A percentile compares a stretch with the other conserved stretches of the same genome.
Evolutionary conservation across 1,140 invertebrate genomes (phyloP).

Genomic region (Oryzaephilus surinamensis): DNA sequence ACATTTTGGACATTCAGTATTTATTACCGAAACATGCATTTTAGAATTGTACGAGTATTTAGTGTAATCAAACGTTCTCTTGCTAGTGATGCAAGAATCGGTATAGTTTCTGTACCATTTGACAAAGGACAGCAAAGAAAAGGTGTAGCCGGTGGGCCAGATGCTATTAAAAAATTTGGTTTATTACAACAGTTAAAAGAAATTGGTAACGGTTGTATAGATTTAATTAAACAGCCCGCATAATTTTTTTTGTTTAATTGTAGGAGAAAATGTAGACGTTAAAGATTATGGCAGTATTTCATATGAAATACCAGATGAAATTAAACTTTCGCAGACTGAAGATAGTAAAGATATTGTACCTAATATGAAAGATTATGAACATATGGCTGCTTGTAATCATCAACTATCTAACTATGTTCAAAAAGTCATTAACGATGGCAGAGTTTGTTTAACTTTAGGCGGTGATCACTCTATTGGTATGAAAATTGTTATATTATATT

Average conservation of each 20-base stretch:
- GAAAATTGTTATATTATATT: background rate
- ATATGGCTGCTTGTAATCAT: conserved; percentile 52
- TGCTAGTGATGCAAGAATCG: conserved; percentile 43
- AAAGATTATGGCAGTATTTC: conserved; percentile 62
- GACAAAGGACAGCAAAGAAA: conserved; percentile 57
- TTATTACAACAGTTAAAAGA: conserved; percentile 37
- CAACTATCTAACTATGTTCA: conserved; percentile 51
- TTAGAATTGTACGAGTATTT: conserved; percentile 1
- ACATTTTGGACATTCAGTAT: no score
- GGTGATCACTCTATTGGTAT: conserved; percentile 83
- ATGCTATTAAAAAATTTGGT: conserved; percentile 42
- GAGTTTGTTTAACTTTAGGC: conserved; percentile 58
- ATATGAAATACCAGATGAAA: conserved; percentile 36
- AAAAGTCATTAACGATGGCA: conserved; percentile 48
- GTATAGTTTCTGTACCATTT: conserved; percentile 63
- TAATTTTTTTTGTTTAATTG: conserved; percentile 3
- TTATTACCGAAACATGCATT: no score
- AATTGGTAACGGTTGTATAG: conserved; percentile 37
- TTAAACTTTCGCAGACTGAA: conserved; percentile 10
- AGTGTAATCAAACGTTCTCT: no score
- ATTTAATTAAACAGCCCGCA: background rate
- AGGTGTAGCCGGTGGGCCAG: conserved; percentile 49
- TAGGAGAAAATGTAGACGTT: conserved; percentile 48
- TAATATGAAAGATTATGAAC: conserved; percentile 52
- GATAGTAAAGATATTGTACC: conserved; percentile 35